phyloP scores from a whole-genome alignment of 2,797 vertebrate genomes.

The Streptopelia turtur region DNA sequence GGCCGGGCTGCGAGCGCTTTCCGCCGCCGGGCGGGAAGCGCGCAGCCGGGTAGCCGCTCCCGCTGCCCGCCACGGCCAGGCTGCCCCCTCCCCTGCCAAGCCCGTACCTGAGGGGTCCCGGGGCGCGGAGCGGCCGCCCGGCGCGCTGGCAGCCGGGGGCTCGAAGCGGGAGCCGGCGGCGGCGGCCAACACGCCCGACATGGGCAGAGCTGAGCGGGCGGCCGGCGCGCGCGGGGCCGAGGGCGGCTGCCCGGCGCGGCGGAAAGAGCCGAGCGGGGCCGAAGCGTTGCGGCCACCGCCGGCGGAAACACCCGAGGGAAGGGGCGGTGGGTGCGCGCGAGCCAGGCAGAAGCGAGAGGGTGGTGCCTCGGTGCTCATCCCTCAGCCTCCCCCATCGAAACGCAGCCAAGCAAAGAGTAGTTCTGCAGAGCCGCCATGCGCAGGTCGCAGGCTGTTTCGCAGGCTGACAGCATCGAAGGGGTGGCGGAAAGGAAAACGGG shows the following conservation, averaged over 20 bases:
- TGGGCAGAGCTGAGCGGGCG: neutral
- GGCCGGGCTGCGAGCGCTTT: neutral
- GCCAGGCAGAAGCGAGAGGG: neutral
- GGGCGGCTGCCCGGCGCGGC: neutral
- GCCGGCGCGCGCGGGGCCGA: neutral
- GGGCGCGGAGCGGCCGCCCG: neutral
- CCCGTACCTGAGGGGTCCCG: neutral
- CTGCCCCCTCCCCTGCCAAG: neutral
- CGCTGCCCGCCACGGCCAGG: neutral
- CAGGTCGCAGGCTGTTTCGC: neutral
- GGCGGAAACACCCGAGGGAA: neutral
- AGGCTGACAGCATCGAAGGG: neutral
- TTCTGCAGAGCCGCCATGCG: neutral
- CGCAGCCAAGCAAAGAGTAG: neutral
- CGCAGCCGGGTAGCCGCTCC: neutral
- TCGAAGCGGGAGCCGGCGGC: neutral
- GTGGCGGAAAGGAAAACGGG: neutral
- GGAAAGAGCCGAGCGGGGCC: constrained; percentile 62
- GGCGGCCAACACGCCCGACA: constrained; percentile 41
- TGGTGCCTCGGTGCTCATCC: neutral
- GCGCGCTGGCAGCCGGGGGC: neutral
- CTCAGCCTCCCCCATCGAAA: neutral
- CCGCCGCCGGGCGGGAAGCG: too few relatives aligned
- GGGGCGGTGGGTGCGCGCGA: neutral
- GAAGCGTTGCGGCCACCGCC: neutral